Evolutionary conservation across 2,888 invertebrate species (phyloP), one percentile per base, ranked within the genome.

Genomic region (Smittia sp.): DNA sequence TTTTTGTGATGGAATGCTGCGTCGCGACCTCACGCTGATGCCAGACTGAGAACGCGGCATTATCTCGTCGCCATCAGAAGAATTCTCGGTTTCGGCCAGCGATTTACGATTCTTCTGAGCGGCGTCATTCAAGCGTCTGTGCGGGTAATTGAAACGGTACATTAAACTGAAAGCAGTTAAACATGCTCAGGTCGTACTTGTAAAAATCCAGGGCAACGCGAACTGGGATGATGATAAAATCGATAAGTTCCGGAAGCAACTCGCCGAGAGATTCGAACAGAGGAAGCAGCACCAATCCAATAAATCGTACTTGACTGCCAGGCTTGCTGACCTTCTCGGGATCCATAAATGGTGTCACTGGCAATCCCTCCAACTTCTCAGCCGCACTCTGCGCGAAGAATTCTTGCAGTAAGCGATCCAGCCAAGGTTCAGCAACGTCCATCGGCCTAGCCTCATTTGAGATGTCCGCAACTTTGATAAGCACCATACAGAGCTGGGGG

Each of bases 271-370:
- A 88, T 81, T 92, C 91, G 80, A 92, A 92, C 54, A 93, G 84
- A 15, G 93, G 93, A 78, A 93, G 83, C 65, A 93, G 84, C 58
- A 93, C 92, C 78, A 91, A 86, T 63, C 92, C 91, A 80, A 93
- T 93, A 82, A 93, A 93, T 73, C 91, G 90, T 79, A 91, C 90
- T 80, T 93, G 92, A 1, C 92, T 92, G 18, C 91, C 90, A 1
- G 91, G 90, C 80, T 91, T 92, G 75, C 91, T 91, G 73, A 92
- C 90, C 82, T 92, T 92, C 76, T 92, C 92, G 38, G 92, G 86
- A 81, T 93, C 93, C 92, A 93, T 93, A 80, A 93, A 92, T 0
- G 93, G 92, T 25, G 92, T 92, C 27, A 93, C 91, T 2, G 92
- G 92, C 75, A 93, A 84, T 9, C 92, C 92, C 81, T 92, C 91